Evolutionary conservation across 2,113 vertebrate species (phyloP).

Genomic region (Tenebrosternarchus preto): DNA sequence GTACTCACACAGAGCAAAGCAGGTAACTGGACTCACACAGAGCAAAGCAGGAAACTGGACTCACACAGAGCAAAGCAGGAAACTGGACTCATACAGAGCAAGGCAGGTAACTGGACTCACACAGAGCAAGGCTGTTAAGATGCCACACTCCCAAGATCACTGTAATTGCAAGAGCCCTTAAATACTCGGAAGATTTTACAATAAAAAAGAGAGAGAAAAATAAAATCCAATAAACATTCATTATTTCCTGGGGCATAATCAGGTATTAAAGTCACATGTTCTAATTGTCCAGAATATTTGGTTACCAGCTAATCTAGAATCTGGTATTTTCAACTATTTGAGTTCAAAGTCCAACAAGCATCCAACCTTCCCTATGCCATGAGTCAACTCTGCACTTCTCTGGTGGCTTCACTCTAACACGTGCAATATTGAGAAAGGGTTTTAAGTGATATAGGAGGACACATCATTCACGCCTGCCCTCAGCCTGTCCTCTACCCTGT

Average conservation of each 20-base stretch:
- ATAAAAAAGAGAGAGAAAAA: neutral
- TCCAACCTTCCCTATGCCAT: neutral
- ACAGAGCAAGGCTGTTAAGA: neutral
- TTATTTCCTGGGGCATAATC: neutral
- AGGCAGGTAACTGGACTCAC: too few relatives aligned
- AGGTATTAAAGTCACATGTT: neutral
- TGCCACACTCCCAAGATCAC: too few relatives aligned
- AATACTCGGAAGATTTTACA: too few relatives aligned
- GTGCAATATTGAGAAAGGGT: conserved; percentile 34
- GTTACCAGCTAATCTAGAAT: neutral
- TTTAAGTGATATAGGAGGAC: conserved; percentile 30
- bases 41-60: neutral
- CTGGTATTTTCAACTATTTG: too few relatives aligned
- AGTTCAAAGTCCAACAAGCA: neutral
- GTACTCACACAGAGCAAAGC: neutral
- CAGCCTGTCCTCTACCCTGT: conserved; percentile 61
- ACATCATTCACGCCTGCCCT: conserved; percentile 45
- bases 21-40: neutral
- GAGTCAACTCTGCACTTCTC: neutral
- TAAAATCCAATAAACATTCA: neutral
- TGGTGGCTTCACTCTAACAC: conserved; percentile 17
- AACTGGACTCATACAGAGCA: neutral
- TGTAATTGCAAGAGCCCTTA: too few relatives aligned
- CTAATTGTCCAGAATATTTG: neutral
- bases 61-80: neutral